These are phyloP conservation scores for Watsonalla binaria DNA, from an alignment of 2,888 invertebrate genomes.

Conservation along the genomic window DNA sequence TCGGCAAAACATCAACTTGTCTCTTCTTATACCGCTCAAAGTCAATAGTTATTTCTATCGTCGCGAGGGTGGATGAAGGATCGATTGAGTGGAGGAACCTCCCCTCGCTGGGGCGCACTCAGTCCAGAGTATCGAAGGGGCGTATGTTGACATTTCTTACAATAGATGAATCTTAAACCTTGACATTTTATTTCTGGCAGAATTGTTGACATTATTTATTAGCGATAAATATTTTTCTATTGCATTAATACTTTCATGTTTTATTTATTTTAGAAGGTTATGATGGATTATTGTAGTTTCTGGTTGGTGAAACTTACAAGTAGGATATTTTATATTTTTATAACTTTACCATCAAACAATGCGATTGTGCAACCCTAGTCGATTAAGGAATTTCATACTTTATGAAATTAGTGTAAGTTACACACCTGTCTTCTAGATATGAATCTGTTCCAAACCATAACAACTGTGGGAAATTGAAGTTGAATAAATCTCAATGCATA, in stretches of 20 bases:
- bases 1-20: not conserved
- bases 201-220: not conserved
- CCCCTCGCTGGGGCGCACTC: slow-evolving; percentile 38
- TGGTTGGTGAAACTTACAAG: too few relatives aligned
- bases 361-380: too few relatives aligned
- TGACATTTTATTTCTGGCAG: slow-evolving; percentile 3
- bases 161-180: slow-evolving; percentile 18
- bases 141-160: slow-evolving; percentile 21
- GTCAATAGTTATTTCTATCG: slow-evolving; percentile 48
- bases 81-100: slow-evolving; percentile 49
- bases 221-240: too few relatives aligned
- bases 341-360: too few relatives aligned
- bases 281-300: too few relatives aligned
- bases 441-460: not conserved
- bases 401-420: too few relatives aligned
- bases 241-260: too few relatives aligned
- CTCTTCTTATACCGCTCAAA: slow-evolving; percentile 23
- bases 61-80: slow-evolving; percentile 46
- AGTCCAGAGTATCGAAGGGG: slow-evolving; percentile 42
- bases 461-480: not conserved
- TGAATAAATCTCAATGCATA: not conserved
- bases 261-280: too few relatives aligned
- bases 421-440: too few relatives aligned
- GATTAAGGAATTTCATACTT: too few relatives aligned
- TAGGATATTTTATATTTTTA: too few relatives aligned